Base-by-base conservation (phyloP, 2,797 vertebrate species). In the Oreortyx pictus region DNA sequence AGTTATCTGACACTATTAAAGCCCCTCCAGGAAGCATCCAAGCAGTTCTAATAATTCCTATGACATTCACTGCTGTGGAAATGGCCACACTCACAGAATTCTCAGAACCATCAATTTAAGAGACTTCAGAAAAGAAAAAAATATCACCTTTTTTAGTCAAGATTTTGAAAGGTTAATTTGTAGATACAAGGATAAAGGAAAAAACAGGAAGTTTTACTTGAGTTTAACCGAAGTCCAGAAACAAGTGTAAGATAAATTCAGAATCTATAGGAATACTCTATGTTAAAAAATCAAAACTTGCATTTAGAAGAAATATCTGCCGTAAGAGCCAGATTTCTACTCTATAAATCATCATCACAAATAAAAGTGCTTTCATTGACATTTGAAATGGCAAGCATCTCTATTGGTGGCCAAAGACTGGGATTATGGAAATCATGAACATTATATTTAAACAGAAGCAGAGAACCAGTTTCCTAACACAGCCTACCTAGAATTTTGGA, bases 381-480 rank as follows among this genome's bases (percentile, higher is more conserved):
- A 8, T 49, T 71, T 72, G 44, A 56, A 47, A 29, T 7, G 3
- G 3, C 6, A 82, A 25, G 43, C n/a, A 14, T 14, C 31, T 71
- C 65, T 31, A 47, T 0, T 1, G 3, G 39, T 14, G 9, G 20
- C 16, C 44, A 29, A 33, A 46, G 31, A 29, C 0, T 23, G 7
- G 41, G 25, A n/a, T 17, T 12, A 0, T 0, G 0, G 31, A 77
- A 64, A 56, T 35, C 52, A 27, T 43, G 14, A 47, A 7, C 33
- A 47, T 39, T 4, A 0, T 20, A n/a, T 65, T 66, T 27, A 49
- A 50, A 19, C 33, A 57, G 18, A 5, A 37, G 25, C 25, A 59
- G 39, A 62, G 13, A 29, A 8, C 25, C 19, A 76, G 12, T 5
- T 41, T 22, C 50, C 59, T 33, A 15, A 31, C 6, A 56, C 8